Percentiles rank a stretch among this genome's conserved stretches.
Conservation (phyloP, 2,888 invertebrate genomes). For the Pseudococcus viburni region DNA sequence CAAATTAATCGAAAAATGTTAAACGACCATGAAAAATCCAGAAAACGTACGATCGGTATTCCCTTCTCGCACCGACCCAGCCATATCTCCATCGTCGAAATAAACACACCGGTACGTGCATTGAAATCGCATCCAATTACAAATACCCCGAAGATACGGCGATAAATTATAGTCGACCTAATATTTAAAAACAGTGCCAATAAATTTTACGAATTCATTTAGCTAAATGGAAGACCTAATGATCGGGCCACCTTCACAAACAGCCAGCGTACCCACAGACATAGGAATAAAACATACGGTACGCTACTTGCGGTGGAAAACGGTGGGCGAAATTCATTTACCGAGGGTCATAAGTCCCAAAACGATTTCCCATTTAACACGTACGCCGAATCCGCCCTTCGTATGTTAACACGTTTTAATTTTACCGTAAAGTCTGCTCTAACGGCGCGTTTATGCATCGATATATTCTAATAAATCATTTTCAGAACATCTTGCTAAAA, state of each 20-base stretch:
- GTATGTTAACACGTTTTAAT: constrained; percentile 49
- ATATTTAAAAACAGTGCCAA: constrained; percentile 34
- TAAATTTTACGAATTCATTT: constrained; percentile 42
- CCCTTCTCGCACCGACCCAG: background rate
- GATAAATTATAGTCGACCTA: constrained; percentile 37
- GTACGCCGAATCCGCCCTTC: constrained; percentile 21
- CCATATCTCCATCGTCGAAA: background rate
- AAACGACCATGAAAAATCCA: constrained; percentile 10
- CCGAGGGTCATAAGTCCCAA: constrained; percentile 44
- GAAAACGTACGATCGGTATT: background rate
- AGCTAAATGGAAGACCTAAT: constrained; percentile 34
- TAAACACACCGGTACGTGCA: background rate
- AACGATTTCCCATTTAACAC: constrained; percentile 47
- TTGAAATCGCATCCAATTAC: constrained; percentile 32
- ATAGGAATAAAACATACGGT: constrained; percentile 7
- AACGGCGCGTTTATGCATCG: constrained; percentile 10
- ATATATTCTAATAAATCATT: constrained; percentile 36
- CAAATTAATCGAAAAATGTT: background rate
- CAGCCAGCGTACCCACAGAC: background rate
- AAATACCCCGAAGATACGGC: constrained; percentile 17
- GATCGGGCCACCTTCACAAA: constrained; percentile 3
- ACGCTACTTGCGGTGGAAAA: constrained; percentile 9
- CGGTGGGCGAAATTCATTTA: constrained; percentile 31
- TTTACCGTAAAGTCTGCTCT: constrained; percentile 35
- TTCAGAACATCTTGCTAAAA: constrained; percentile 36